Evolutionary conservation across 2,113 vertebrate species (phyloP).

Genomic region (Sceloporus tristichus): DNA sequence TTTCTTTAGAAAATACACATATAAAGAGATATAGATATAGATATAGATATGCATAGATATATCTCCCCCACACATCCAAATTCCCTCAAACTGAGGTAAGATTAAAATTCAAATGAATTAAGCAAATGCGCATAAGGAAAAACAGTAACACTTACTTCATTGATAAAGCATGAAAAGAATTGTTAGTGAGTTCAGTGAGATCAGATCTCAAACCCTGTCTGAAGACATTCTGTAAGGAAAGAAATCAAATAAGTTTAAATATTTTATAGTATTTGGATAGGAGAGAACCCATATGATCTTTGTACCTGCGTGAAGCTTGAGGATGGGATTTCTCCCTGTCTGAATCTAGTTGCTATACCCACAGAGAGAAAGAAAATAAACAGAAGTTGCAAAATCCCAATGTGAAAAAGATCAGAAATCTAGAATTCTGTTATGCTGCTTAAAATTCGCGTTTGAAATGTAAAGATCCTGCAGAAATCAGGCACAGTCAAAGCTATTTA

Average conservation of each 20-base stretch:
- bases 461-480: slow-evolving; percentile 14
- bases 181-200: slow-evolving; percentile 2
- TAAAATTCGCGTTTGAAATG: slow-evolving; percentile 33
- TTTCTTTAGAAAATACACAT: not conserved
- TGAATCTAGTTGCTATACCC: slow-evolving; percentile 25
- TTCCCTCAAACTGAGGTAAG: not conserved
- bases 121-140: not conserved
- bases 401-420: not conserved
- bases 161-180: slow-evolving; percentile 38
- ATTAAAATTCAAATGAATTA: not conserved
- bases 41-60: too few species aligned
- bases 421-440: not conserved
- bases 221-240: slow-evolving; percentile 28
- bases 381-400: not conserved
- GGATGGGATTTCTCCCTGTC: slow-evolving; percentile 23
- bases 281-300: slow-evolving; percentile 46
- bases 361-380: not conserved
- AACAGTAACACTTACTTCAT: not conserved
- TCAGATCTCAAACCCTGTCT: slow-evolving; percentile 30
- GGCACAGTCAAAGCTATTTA: not conserved
- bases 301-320: not conserved
- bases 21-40: too few species aligned
- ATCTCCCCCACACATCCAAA: too few species aligned
- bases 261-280: slow-evolving; percentile 51
- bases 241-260: slow-evolving; percentile 46